A percentile compares a stretch with the other conserved stretches of the same genome.
These are phyloP conservation scores for Pogonomyrmex californicus DNA, from an alignment of 1,140 invertebrate species.

Conservation along the genomic window DNA sequence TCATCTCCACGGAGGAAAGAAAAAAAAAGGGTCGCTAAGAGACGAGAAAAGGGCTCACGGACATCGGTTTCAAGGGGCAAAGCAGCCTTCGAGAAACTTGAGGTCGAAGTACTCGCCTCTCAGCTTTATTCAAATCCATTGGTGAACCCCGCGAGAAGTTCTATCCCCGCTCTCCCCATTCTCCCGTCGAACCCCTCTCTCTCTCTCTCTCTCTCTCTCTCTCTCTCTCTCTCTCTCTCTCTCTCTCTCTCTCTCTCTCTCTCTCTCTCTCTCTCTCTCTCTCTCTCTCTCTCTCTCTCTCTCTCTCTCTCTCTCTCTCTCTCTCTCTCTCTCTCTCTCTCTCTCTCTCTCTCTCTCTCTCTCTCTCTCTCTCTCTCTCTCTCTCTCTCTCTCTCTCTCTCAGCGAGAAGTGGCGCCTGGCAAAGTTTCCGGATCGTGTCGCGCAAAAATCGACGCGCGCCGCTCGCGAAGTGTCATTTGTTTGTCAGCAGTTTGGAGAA, in stretches of 20 bases:
- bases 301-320: no score
- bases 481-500: constrained; percentile 2
- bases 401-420: neutral
- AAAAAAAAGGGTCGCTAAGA: neutral
- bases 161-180: neutral
- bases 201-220: no score
- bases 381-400: neutral
- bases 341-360: no score
- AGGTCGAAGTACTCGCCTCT: neutral
- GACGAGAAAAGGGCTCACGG: neutral
- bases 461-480: neutral
- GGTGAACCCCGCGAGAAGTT: constrained; percentile 13
- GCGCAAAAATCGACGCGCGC: constrained; percentile 3
- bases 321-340: no score
- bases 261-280: no score
- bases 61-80: constrained; percentile 19
- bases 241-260: no score
- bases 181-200: constrained; percentile 2
- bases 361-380: no score
- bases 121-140: constrained; percentile 57
- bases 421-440: constrained; percentile 29
- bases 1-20: neutral
- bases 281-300: no score
- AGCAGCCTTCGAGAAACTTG: constrained; percentile 30
- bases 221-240: no score